Percentiles rank a stretch among this genome's conserved stretches.
Conservation (phyloP, 2,888 invertebrate genomes). For the Coenonympha glycerion region DNA sequence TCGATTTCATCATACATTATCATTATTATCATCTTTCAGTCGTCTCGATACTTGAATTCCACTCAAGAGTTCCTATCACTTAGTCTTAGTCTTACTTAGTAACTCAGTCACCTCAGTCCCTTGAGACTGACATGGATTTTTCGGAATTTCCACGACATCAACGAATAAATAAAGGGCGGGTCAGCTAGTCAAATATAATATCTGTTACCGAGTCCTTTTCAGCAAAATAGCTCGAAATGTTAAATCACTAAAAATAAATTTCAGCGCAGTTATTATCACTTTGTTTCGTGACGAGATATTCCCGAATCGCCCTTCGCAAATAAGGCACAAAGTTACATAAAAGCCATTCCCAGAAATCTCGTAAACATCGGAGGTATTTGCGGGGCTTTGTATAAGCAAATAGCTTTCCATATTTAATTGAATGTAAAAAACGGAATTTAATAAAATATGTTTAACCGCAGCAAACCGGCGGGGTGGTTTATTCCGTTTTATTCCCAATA, state of each 20-base stretch:
- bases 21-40: too few relatives aligned
- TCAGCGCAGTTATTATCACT: neutral
- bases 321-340: neutral
- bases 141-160: too few relatives aligned
- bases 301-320: neutral
- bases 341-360: constrained; percentile 1
- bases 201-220: too few relatives aligned
- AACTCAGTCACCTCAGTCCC: too few relatives aligned
- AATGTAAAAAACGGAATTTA: neutral
- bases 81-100: too few relatives aligned
- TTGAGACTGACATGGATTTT: too few relatives aligned
- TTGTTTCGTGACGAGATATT: neutral
- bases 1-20: too few relatives aligned
- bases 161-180: too few relatives aligned
- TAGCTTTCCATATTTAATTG: constrained; percentile 2
- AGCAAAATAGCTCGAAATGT: neutral
- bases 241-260: neutral
- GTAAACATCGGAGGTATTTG: neutral
- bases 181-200: too few relatives aligned
- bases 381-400: neutral
- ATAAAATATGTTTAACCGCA: neutral
- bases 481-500: neutral
- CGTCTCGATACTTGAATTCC: too few relatives aligned
- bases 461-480: neutral
- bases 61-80: too few relatives aligned